Percentiles rank a stretch among this genome's conserved stretches.
These are phyloP conservation scores for Aspiorhynchus laticeps DNA, from an alignment of 2,113 vertebrate genomes.

Conservation along the genomic window DNA sequence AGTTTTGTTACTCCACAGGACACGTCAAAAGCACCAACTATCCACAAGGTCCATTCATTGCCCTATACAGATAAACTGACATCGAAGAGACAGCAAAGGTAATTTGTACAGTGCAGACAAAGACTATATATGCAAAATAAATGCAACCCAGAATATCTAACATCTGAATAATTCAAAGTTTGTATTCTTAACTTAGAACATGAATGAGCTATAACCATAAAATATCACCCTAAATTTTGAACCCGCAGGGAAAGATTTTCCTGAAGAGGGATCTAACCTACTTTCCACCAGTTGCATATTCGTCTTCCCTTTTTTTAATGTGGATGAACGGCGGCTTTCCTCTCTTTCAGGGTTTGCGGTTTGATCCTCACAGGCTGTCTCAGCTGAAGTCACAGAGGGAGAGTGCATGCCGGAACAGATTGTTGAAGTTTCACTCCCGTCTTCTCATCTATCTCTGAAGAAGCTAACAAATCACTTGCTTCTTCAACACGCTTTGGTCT, in stretches of 20 bases:
- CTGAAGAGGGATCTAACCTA: constrained; percentile 34
- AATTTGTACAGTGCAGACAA: not conserved
- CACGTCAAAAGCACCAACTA: not conserved
- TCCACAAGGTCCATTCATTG: not conserved
- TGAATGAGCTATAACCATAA: constrained; percentile 22
- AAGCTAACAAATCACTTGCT: constrained; percentile 58
- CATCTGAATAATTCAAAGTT: constrained; percentile 40
- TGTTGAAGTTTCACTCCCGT: constrained; percentile 28
- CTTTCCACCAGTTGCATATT: constrained; percentile 40
- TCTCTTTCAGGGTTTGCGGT: constrained; percentile 30
- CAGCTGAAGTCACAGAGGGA: constrained; percentile 43
- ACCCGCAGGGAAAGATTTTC: not conserved
- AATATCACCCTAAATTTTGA: constrained; percentile 25
- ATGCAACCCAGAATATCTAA: constrained; percentile 23
- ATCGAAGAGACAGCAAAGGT: not conserved
- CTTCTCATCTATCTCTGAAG: constrained; percentile 39
- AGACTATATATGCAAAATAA: constrained; percentile 16
- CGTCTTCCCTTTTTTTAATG: constrained; percentile 10
- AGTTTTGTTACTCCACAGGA: not conserved
- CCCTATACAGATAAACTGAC: not conserved
- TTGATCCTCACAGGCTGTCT: constrained; percentile 44
- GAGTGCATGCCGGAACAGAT: constrained; percentile 30
- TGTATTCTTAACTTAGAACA: constrained; percentile 21
- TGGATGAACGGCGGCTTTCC: constrained; percentile 19
- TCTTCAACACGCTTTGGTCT: constrained; percentile 57